Conservation (phyloP, 2,113 vertebrate species). For the Ptyas mucosa region DNA sequence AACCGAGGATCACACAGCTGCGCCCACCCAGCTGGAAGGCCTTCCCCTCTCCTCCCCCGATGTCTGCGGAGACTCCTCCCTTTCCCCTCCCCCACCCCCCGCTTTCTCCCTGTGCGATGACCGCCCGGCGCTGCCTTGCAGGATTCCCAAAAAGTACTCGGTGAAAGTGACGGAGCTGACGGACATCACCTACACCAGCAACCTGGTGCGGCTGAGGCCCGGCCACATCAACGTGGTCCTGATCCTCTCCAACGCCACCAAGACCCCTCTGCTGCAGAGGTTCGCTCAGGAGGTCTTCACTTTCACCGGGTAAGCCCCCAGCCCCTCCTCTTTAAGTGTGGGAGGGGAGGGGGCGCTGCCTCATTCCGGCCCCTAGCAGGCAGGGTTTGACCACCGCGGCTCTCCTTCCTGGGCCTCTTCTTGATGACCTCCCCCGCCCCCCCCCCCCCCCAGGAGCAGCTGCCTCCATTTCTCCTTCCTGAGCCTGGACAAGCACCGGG, state of each 20-base stretch:
- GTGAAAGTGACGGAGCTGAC: slow-evolving; percentile 97
- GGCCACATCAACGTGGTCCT: slow-evolving; percentile 97
- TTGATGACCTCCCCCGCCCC: background rate
- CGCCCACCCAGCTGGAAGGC: background rate
- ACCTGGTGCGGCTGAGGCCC: slow-evolving; percentile 89
- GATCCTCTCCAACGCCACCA: slow-evolving; percentile 88
- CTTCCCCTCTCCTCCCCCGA: no score
- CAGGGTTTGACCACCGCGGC: no score
- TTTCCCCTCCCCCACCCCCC: no score
- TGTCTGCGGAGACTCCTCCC: no score
- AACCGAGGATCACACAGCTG: background rate
- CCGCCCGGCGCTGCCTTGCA: slow-evolving; percentile 57
- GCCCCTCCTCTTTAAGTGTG: background rate
- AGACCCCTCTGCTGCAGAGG: slow-evolving; percentile 90
- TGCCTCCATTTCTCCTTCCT: slow-evolving; percentile 97
- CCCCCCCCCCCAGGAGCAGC: slow-evolving; percentile 76
- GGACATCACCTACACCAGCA: slow-evolving; percentile 91
- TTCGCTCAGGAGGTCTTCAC: slow-evolving; percentile 95
- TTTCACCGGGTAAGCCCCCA: slow-evolving; percentile 81
- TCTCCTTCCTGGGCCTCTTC: background rate
- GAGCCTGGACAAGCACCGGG: slow-evolving; percentile 89
- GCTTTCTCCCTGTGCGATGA: background rate
- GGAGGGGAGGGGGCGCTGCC: background rate
- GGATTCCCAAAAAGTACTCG: slow-evolving; percentile 88
- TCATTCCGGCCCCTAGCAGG: no score